Evolutionary conservation across 2,113 vertebrate genomes (phyloP), one percentile per base, ranked within the genome.

Genomic region (Dendropsophus ebraccatus): DNA sequence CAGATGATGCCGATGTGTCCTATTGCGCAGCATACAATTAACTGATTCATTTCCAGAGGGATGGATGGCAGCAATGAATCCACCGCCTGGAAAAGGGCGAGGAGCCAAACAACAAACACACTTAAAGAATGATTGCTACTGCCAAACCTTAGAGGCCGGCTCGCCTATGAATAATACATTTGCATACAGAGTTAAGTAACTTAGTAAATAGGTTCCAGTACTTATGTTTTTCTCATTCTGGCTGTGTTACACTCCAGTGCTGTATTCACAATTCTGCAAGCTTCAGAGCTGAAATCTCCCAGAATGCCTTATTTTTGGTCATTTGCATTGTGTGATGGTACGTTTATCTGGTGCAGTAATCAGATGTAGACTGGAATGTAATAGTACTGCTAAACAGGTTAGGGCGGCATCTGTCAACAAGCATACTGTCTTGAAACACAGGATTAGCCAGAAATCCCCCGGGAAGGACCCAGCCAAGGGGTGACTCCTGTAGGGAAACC

Each of bases 1-100:
- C 78, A 65, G 37, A 25, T 32, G n/a, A 47, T 28, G 41, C 17
- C 49, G 30, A 23, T 12, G 28, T 10, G 74, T 14, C 17, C 10
- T 35, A 45, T 28, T 75, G 73, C 6, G 19, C 49, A 12, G 50
- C 17, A 32, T 19, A 35, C 52, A 47, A 49, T 74, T 74, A 74
- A 74, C 72, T 28, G 11, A 49, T 74, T 49, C 21, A n/a, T 49
- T 47, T n/a, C 72, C 72, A 49, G 72, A 8, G n/a, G 72, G 72
- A 74, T 74, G n/a, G 13, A 47, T n/a, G 70, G 11, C 13, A 45
- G 37, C 70, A 73, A 73, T 73, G 23, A 45, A 73, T 45, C n/a
- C 2, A 10, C 35, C n/a, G 70, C 19, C 70, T 45, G 30, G 21
- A 69, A 69, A 65, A 35, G 14, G 30, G 65, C 65, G 21, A 35